Evolutionary conservation across 2,797 vertebrate species (phyloP).

Genomic region (Lacerta viridis): DNA sequence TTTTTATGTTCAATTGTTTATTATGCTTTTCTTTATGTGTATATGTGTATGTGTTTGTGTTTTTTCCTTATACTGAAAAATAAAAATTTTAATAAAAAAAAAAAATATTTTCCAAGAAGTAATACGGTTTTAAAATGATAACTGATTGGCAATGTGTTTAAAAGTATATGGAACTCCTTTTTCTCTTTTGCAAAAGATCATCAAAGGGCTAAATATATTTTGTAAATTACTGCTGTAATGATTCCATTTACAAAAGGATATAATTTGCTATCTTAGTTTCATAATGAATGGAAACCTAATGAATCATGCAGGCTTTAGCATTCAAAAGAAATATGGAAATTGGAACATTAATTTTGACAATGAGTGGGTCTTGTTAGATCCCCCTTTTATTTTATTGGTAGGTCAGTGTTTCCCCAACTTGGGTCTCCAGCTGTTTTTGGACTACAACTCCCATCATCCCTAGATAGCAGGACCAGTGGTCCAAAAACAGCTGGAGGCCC

Average conservation of each 20-base stretch:
- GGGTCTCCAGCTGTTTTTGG: not conserved
- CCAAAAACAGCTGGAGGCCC: no score
- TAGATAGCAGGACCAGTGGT: no score
- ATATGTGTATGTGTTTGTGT: no score
- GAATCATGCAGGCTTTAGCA: constrained; percentile 70
- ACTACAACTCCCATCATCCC: no score
- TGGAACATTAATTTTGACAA: constrained; percentile 69
- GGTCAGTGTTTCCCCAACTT: not conserved
- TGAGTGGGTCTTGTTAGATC: constrained; percentile 57
- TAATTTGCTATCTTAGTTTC: constrained; percentile 80
- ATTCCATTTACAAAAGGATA: constrained; percentile 80
- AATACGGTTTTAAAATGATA: constrained; percentile 76
- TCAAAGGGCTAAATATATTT: constrained; percentile 81
- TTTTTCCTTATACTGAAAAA: no score
- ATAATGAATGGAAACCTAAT: constrained; percentile 80
- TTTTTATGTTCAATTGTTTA: no score
- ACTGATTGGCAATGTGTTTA: constrained; percentile 72
- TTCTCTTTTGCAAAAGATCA: constrained; percentile 75
- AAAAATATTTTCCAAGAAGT: constrained; percentile 63
- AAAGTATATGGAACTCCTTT: constrained; percentile 70
- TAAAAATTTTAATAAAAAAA: no score
- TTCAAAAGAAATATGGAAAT: constrained; percentile 72
- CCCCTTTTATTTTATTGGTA: constrained; percentile 41
- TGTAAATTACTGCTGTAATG: constrained; percentile 81
- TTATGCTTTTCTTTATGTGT: no score